phyloP scores from a whole-genome alignment of 2,888 invertebrate species.

The Xylota sylvarum region DNA sequence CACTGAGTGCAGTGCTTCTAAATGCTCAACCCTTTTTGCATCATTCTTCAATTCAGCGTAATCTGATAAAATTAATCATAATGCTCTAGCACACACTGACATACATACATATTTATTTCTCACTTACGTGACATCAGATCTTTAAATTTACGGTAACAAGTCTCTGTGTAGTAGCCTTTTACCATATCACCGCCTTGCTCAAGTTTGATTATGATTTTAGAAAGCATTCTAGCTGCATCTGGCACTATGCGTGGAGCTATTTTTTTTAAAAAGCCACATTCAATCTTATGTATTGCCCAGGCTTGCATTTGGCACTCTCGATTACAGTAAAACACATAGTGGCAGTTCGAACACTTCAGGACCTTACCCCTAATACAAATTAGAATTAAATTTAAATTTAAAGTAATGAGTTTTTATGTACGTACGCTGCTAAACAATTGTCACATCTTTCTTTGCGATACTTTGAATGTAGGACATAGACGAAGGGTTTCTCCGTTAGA shows the following conservation, averaged over 20 bases:
- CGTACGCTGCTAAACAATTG: slow-evolving; percentile 90
- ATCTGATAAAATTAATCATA: slow-evolving; percentile 86
- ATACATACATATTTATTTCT: neutral
- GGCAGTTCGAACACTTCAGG: slow-evolving; percentile 93
- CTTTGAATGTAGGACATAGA: slow-evolving; percentile 89
- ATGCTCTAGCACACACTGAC: slow-evolving; percentile 2
- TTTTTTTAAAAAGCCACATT: slow-evolving; percentile 91
- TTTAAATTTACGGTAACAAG: slow-evolving; percentile 91
- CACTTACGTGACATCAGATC: slow-evolving; percentile 96
- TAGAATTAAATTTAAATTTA: neutral
- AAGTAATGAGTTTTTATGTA: slow-evolving; percentile 81
- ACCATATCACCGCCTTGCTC: slow-evolving; percentile 89
- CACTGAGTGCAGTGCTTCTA: slow-evolving; percentile 90
- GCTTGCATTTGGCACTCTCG: slow-evolving; percentile 92
- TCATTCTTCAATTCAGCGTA: slow-evolving; percentile 92
- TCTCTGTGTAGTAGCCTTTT: slow-evolving; percentile 89
- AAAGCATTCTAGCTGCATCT: slow-evolving; percentile 92
- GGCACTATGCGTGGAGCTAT: slow-evolving; percentile 91
- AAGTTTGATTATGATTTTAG: slow-evolving; percentile 88
- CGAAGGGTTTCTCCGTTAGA: slow-evolving; percentile 91
- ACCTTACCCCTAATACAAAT: slow-evolving; percentile 87
- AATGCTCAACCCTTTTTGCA: slow-evolving; percentile 90
- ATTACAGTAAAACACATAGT: slow-evolving; percentile 93
- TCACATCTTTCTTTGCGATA: slow-evolving; percentile 91
- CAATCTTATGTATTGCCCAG: slow-evolving; percentile 93